Evolutionary conservation across 1,140 invertebrate genomes (phyloP), one percentile per base, ranked within the genome.

Genomic region (Pinna nobilis): DNA sequence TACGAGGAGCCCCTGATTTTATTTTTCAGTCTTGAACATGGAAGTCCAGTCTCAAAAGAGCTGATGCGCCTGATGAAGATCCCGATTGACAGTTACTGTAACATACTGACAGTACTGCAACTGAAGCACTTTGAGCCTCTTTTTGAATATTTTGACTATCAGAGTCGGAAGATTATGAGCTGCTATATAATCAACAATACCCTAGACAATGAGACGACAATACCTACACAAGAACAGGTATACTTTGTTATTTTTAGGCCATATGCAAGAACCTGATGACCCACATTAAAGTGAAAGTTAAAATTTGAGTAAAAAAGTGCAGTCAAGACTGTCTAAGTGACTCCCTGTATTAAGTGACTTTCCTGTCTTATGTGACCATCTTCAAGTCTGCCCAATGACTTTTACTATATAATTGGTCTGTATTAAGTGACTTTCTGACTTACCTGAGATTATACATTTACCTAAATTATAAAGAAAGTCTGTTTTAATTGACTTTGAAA

Each of bases 11-110:
- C n/a, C n/a, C 39, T n/a, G 39, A 1, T 70, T 81, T 51, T 75
- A 35, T 64, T 61, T 78, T 87, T 51, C 79, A 93, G 93, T 79
- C 88, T 97, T 41, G 94, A 95, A 80, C 93, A 94, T 84, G 94
- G 94, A 78, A 94, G 93, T 74, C 91, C 94, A 28, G 94, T 98
- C 3, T 96, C 96, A 37, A 94, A 95, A 84, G 98, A 99, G 89
- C 90, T 99, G 72, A 94, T 95, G 77, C 94, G 96, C 82, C 92
- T 99, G 57, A 92, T 99, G 85, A 96, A 97, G 88, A 95, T 99
- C 57, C 97, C 98, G 9, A 92, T 98, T 18, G 96, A 99, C 84
- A 94, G 95, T 83, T 99, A 98, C 87, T 97, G 97, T 86, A 95
- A 98, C 87, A 93, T 98, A 15, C 90, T 98, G 25, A 95, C 94